Evolutionary conservation across 53 echinoderm and acorn worm genomes (phyloP).

Genomic region (Echinometra lucunter): DNA sequence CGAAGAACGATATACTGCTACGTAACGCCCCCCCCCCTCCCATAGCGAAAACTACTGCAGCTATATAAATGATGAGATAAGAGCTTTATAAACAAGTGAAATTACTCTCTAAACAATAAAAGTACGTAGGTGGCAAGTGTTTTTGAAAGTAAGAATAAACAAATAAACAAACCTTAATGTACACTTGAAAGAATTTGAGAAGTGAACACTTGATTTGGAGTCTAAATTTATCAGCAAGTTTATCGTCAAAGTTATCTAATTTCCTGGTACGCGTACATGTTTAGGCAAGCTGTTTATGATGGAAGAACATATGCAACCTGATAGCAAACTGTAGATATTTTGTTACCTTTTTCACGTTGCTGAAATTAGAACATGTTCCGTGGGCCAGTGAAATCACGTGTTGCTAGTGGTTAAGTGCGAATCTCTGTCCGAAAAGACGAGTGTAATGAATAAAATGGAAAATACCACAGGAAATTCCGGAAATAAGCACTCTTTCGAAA

Average conservation of each 20-base stretch:
- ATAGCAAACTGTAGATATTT: background rate
- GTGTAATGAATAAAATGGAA: background rate
- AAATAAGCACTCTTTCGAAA: background rate
- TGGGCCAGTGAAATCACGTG: background rate
- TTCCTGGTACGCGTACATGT: background rate
- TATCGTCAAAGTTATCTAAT: background rate
- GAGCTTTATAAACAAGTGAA: background rate
- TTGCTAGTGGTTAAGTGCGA: background rate
- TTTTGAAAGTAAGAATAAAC: background rate
- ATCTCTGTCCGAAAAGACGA: background rate
- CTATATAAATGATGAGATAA: too few species aligned
- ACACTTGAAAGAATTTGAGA: background rate
- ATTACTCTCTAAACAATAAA: background rate
- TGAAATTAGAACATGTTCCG: background rate
- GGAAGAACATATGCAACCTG: background rate
- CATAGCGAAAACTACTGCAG: too few species aligned
- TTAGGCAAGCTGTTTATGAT: background rate
- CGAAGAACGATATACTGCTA: too few species aligned
- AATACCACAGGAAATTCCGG: slow-evolving; percentile 9
- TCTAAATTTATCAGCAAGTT: background rate
- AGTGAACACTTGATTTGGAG: background rate
- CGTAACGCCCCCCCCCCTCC: too few species aligned
- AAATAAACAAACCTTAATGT: background rate
- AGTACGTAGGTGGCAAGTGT: background rate
- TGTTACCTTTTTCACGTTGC: background rate